Evolutionary conservation across 2,797 vertebrate genomes (phyloP).

Genomic region (Platalea minor): DNA sequence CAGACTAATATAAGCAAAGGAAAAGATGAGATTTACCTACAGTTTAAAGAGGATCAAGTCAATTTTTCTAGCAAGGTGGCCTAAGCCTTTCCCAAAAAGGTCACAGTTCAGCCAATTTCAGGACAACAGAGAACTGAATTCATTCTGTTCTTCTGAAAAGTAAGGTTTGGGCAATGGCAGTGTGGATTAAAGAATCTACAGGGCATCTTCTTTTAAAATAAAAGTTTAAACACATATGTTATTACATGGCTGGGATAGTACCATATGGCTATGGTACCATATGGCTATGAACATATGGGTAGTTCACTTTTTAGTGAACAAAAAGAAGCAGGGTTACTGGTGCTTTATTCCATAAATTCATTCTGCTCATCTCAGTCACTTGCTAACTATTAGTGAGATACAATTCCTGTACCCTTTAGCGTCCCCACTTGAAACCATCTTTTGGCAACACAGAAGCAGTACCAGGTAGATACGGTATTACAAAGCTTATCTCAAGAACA

Average conservation of each 20-base stretch:
- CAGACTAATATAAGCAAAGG: background rate
- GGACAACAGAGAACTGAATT: background rate
- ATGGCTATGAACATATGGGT: background rate
- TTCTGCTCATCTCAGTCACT: background rate
- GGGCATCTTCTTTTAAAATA: background rate
- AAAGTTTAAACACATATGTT: conserved; percentile 12
- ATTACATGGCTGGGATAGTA: background rate
- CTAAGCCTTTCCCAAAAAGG: background rate
- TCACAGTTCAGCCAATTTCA: background rate
- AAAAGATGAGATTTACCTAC: background rate
- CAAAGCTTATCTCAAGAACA: background rate
- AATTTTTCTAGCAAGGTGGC: background rate
- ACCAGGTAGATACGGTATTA: background rate
- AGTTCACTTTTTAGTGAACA: conserved; percentile 1
- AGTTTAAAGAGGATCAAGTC: background rate
- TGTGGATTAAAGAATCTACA: background rate
- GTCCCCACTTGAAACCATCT: background rate
- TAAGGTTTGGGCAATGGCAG: background rate
- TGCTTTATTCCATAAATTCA: background rate
- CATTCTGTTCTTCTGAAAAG: background rate
- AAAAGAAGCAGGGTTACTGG: background rate
- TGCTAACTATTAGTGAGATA: background rate
- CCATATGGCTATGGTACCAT: background rate
- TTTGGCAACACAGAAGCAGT: background rate
- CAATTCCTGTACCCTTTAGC: background rate